These are phyloP conservation scores for Camponotus pennsylvanicus DNA, from an alignment of 1,140 invertebrate species.

Conservation along the genomic window DNA sequence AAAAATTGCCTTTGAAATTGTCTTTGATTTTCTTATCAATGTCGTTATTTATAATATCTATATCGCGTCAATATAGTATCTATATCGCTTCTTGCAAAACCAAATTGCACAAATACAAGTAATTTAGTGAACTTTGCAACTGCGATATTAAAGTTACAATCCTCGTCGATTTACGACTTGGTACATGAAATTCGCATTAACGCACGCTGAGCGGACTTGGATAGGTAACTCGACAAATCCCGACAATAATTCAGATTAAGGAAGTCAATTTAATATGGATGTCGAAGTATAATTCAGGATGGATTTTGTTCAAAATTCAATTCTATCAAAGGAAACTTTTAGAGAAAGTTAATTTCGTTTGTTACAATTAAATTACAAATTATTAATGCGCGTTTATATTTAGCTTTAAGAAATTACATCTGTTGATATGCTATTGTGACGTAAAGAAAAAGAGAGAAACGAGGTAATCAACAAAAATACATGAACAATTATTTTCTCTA, in stretches of 20 bases:
- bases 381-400: background rate
- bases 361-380: background rate
- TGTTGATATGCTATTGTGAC: background rate
- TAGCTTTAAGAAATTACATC: background rate
- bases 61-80: background rate
- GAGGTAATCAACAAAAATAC: background rate
- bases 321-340: background rate
- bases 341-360: background rate
- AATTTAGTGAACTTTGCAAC: conserved; percentile 1
- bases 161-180: conserved; percentile 15
- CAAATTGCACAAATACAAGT: conserved; percentile 1
- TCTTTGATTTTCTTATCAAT: background rate
- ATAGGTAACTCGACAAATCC: conserved; percentile 24
- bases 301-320: conserved; percentile 20
- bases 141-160: conserved; percentile 39
- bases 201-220: conserved; percentile 37
- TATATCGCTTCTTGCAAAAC: background rate
- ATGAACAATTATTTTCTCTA: background rate
- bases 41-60: background rate
- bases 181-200: conserved; percentile 49
- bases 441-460: background rate
- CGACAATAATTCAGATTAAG: conserved; percentile 2
- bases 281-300: background rate
- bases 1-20: background rate
- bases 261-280: conserved; percentile 16